Evolutionary conservation across 2,888 invertebrate species (phyloP).

Genomic region (Clitarchus hookeri): DNA sequence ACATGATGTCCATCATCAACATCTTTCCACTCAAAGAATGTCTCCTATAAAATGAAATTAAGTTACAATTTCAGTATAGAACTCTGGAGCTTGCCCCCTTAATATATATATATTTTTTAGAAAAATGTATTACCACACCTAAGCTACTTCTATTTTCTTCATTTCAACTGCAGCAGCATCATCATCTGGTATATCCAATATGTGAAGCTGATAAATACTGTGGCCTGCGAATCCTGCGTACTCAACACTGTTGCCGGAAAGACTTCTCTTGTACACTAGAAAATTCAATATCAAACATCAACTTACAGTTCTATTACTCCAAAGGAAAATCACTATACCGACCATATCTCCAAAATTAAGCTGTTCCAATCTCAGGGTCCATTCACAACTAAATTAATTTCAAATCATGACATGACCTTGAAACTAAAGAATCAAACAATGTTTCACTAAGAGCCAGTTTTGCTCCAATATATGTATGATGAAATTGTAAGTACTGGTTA

Average conservation of each 20-base stretch:
- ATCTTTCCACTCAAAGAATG: background rate
- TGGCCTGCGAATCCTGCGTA: conserved; percentile 80
- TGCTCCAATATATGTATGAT: too few relatives aligned
- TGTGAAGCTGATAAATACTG: conserved; percentile 72
- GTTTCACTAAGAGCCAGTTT: too few relatives aligned
- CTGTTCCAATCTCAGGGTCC: too few relatives aligned
- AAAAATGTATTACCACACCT: background rate
- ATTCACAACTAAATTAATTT: too few relatives aligned
- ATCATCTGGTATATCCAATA: conserved; percentile 63
- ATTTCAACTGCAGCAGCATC: background rate
- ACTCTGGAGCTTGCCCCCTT: background rate
- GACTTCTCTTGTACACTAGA: conserved; percentile 66
- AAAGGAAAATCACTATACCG: too few relatives aligned
- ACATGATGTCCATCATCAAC: background rate
- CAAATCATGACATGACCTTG: too few relatives aligned
- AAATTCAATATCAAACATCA: conserved; percentile 39
- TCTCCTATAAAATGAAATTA: background rate
- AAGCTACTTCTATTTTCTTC: background rate
- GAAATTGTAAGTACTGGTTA: too few relatives aligned
- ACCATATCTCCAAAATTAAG: too few relatives aligned
- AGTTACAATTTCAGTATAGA: background rate
- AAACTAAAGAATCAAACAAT: too few relatives aligned
- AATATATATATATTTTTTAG: background rate
- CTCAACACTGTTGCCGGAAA: conserved; percentile 57
- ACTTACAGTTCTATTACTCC: too few relatives aligned